These are phyloP conservation scores for Hyla sarda DNA, from an alignment of 2,113 vertebrate species.

Conservation along the genomic window DNA sequence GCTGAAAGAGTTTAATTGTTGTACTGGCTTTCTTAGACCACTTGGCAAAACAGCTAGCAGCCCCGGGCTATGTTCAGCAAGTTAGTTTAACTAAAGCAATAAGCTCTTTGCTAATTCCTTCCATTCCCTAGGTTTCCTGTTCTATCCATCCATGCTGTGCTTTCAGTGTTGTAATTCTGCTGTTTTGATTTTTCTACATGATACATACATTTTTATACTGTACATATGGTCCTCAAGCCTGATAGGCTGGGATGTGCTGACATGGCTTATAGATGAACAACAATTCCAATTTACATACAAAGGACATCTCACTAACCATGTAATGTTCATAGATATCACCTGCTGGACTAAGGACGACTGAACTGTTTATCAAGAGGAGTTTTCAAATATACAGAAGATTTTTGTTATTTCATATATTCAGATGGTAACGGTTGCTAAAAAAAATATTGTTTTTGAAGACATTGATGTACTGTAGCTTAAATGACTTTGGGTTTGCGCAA, in stretches of 20 bases:
- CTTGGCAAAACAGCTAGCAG: conserved; percentile 38
- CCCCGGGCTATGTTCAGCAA: conserved; percentile 35
- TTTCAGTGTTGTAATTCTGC: conserved; percentile 48
- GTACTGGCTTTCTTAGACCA: conserved; percentile 39
- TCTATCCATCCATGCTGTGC: conserved; percentile 25
- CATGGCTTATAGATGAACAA: conserved; percentile 8
- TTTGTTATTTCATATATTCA: neutral
- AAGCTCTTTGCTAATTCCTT: conserved; percentile 56
- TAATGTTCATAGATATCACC: neutral
- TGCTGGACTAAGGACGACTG: too few species aligned
- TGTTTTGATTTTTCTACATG: conserved; percentile 57
- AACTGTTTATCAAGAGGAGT: too few species aligned
- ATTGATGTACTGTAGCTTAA: too few species aligned
- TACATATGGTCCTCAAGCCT: conserved; percentile 49
- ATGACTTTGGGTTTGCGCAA: too few species aligned
- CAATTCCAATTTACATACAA: neutral
- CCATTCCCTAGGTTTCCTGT: conserved; percentile 52
- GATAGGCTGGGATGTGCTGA: conserved; percentile 38
- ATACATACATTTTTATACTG: conserved; percentile 4
- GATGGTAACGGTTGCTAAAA: too few species aligned
- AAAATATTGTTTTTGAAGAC: too few species aligned
- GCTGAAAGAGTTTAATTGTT: conserved; percentile 47
- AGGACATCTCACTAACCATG: neutral
- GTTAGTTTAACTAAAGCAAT: conserved; percentile 57
- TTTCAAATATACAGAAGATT: too few species aligned